Base-by-base conservation (phyloP, 2,113 vertebrate genomes). In the Syrrhaptes paradoxus region DNA sequence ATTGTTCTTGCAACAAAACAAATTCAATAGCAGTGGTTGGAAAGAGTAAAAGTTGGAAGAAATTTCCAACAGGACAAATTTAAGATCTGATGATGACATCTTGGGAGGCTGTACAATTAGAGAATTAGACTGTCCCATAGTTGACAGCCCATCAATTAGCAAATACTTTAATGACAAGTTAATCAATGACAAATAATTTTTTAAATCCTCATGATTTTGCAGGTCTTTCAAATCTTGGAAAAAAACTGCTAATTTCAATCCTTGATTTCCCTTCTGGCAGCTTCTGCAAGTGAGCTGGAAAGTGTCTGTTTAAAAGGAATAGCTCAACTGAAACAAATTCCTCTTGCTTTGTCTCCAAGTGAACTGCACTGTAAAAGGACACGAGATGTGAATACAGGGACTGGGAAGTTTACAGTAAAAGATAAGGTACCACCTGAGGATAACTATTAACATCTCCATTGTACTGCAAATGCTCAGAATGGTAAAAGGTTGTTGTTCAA, bases 301-400 rank as follows among this genome's bases (percentile, higher is more conserved):
- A 97, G 90, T 94, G 68, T 96, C 88, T 96, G 85, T 95, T 97
- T 96, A 97, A 97, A 98, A 93, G 78, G 79, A 98, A 76, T 77
- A 98, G 96, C 92, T 98, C 97, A 97, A 96, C 96, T 97, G 98
- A 98, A 98, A 98, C 97, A 98, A 98, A 98, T 97, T 98, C 89
- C 90, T 96, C 87, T 96, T 97, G 95, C 98, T 97, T 98, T 98
- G 97, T 98, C 97, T 98, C 91, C 94, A 96, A 96, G 97, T 97
- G 96, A 98, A 97, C 95, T 95, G 94, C 89, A 48, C 75, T 97
- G 97, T 97, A 94, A 98, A 98, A 97, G 96, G 92, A 98, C 96
- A 90, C 96, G 95, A 96, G 97, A 96, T 93, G 95, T 78, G 49
- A 93, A 85, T 70, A 76, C 73, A 38, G 70, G 96, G 95, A 96